phyloP scores from a whole-genome alignment of 2,797 vertebrate species.

The Gymnodraco acuticeps region DNA sequence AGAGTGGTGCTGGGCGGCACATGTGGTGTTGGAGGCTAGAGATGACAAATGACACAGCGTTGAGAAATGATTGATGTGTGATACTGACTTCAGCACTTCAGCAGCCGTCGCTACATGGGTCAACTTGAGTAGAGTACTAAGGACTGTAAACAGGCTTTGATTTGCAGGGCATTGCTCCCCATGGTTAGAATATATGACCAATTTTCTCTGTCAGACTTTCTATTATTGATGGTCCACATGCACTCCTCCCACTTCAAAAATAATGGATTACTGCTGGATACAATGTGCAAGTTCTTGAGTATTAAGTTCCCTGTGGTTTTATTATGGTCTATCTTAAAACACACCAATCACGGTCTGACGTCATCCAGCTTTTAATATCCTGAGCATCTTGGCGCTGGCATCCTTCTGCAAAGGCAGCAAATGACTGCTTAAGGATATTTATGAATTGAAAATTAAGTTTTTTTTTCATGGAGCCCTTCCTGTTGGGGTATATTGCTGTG shows the following conservation, averaged over 20 bases:
- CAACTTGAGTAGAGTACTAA: slow-evolving; percentile 43
- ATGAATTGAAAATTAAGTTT: slow-evolving; percentile 57
- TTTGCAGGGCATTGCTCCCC: slow-evolving; percentile 45
- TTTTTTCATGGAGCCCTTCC: slow-evolving; percentile 55
- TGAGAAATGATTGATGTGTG: slow-evolving; percentile 56
- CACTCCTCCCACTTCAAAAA: slow-evolving; percentile 30
- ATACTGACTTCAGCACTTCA: slow-evolving; percentile 62
- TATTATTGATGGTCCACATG: slow-evolving; percentile 65
- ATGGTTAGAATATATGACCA: slow-evolving; percentile 44
- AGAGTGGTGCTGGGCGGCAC: slow-evolving; percentile 45
- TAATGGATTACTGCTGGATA: slow-evolving; percentile 51
- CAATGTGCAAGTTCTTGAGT: slow-evolving; percentile 22
- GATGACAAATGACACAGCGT: slow-evolving; percentile 58
- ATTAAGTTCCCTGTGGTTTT: background rate
- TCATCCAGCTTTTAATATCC: slow-evolving; percentile 24
- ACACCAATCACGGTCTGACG: slow-evolving; percentile 34
- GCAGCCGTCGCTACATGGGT: slow-evolving; percentile 48
- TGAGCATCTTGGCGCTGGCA: slow-evolving; percentile 23
- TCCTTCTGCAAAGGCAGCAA: slow-evolving; percentile 51
- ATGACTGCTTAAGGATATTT: slow-evolving; percentile 52
- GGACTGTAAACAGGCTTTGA: slow-evolving; percentile 64
- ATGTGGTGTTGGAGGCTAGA: slow-evolving; percentile 19
- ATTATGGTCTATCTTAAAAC: slow-evolving; percentile 16
- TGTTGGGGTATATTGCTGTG: slow-evolving; percentile 56
- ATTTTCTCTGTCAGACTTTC: slow-evolving; percentile 50